phyloP scores from a whole-genome alignment of 2,888 invertebrate species.

The Euclidia mi region DNA sequence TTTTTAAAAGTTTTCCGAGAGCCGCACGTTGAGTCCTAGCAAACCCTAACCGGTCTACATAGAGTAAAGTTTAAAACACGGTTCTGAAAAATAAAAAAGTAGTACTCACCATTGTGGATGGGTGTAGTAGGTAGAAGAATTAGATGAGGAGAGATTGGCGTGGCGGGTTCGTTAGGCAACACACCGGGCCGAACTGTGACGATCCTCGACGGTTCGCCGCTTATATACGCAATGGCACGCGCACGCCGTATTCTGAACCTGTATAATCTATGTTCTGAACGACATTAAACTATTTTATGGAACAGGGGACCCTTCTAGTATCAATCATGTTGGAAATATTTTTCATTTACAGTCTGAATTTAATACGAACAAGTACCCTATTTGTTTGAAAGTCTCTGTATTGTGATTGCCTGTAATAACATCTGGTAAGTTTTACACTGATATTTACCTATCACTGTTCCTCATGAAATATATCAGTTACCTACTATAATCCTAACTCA shows the following conservation, averaged over 20 bases:
- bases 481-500: too few relatives aligned
- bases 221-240: slow-evolving; percentile 61
- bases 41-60: too few relatives aligned
- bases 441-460: neutral
- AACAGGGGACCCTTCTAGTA: slow-evolving; percentile 33
- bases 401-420: neutral
- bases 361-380: neutral
- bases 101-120: slow-evolving; percentile 49
- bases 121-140: slow-evolving; percentile 29
- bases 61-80: neutral
- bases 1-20: too few relatives aligned
- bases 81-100: neutral
- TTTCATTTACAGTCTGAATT: slow-evolving; percentile 2
- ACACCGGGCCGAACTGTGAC: slow-evolving; percentile 84
- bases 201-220: slow-evolving; percentile 42
- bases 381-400: neutral
- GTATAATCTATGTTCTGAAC: too few relatives aligned
- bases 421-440: neutral
- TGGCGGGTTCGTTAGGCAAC: slow-evolving; percentile 85
- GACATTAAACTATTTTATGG: slow-evolving; percentile 32
- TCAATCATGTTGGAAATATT: neutral
- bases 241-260: slow-evolving; percentile 69
- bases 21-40: too few relatives aligned
- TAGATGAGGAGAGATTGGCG: slow-evolving; percentile 58
- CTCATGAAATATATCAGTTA: too few relatives aligned